These are phyloP conservation scores for Meriones unguiculatus DNA, from an alignment of 2,113 vertebrate genomes.

Conservation along the genomic window DNA sequence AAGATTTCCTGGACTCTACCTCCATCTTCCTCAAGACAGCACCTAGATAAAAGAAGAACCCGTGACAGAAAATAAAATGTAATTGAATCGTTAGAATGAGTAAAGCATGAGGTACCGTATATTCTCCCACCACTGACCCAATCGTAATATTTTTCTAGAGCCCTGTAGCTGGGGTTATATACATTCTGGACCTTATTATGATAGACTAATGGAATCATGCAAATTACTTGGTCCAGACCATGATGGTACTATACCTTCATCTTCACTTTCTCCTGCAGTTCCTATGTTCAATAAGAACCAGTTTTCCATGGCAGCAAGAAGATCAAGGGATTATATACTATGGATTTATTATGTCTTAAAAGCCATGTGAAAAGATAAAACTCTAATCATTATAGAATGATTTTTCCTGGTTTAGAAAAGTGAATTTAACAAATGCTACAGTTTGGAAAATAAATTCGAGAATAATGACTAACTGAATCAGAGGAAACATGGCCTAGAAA, in stretches of 20 bases:
- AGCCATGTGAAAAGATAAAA: not conserved
- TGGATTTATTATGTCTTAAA: constrained; percentile 22
- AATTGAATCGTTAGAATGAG: not conserved
- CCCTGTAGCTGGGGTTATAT: not conserved
- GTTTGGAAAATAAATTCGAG: constrained; percentile 32
- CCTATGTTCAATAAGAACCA: not conserved
- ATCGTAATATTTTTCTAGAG: not conserved
- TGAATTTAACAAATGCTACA: constrained; percentile 44
- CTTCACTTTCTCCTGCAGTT: not conserved
- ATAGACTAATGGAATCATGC: not conserved
- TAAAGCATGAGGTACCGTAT: not conserved
- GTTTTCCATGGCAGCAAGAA: not conserved
- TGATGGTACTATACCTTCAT: no score
- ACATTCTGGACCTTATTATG: not conserved
- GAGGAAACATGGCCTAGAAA: constrained; percentile 10
- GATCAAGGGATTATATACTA: not conserved
- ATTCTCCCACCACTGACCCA: no score
- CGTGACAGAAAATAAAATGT: not conserved
- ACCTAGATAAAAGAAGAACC: not conserved
- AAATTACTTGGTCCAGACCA: not conserved
- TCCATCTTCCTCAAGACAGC: not conserved
- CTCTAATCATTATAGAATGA: not conserved
- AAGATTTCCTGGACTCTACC: not conserved
- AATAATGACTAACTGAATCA: constrained; percentile 59
- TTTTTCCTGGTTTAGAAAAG: constrained; percentile 34